Conservation (phyloP, 1,140 invertebrate genomes). For the Trachymyrmex septentrionalis region DNA sequence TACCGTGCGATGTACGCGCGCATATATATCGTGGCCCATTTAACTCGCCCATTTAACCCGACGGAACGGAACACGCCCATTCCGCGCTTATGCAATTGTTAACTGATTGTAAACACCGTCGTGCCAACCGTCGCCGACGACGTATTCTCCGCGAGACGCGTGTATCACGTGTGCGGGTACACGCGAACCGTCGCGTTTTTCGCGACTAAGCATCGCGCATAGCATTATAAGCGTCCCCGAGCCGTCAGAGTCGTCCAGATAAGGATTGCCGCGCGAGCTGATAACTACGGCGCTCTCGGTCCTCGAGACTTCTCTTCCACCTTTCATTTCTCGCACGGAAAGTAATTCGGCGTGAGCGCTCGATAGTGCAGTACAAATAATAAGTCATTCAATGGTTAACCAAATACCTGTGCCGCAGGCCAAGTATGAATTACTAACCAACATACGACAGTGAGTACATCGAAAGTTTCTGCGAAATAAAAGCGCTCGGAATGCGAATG, state of each 20-base stretch:
- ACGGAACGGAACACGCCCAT: slow-evolving; percentile 48
- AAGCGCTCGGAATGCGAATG: background rate
- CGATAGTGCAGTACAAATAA: background rate
- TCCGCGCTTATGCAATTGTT: slow-evolving; percentile 11
- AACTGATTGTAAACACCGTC: slow-evolving; percentile 24
- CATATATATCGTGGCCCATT: background rate
- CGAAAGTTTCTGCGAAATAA: background rate
- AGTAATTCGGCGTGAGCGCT: background rate
- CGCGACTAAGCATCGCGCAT: background rate
- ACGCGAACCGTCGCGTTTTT: background rate
- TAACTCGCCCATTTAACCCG: too few relatives aligned
- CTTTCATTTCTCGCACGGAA: background rate
- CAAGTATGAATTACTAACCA: slow-evolving; percentile 79
- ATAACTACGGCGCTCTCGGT: background rate
- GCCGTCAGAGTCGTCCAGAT: background rate
- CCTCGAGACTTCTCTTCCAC: background rate
- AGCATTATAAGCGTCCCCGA: too few relatives aligned
- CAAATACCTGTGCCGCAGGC: slow-evolving; percentile 78
- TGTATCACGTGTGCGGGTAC: background rate
- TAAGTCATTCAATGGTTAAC: slow-evolving; percentile 79
- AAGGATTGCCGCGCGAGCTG: background rate
- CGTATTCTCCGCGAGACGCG: background rate
- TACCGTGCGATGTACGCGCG: too few relatives aligned
- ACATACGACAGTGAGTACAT: slow-evolving; percentile 77
- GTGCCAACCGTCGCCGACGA: background rate